phyloP scores from a whole-genome alignment of 1,140 invertebrate genomes.

The Lordiphosa mommai region DNA sequence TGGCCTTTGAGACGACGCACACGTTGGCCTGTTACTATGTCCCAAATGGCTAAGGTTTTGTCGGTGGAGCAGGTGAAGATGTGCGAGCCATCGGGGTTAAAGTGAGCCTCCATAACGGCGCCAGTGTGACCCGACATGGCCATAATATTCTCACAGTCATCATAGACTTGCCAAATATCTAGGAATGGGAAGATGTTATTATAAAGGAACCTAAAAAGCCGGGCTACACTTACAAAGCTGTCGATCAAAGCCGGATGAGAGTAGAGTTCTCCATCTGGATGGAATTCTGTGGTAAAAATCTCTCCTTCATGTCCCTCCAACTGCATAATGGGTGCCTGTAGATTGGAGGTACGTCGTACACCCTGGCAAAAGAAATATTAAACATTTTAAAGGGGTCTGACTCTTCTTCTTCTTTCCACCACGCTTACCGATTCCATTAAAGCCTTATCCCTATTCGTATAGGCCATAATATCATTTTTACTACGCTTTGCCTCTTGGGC shows the following conservation, averaged over 20 bases:
- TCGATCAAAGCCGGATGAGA: constrained; percentile 97
- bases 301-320: constrained; percentile 98
- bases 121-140: constrained; percentile 96
- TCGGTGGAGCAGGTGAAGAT: constrained; percentile 97
- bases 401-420: constrained; percentile 21
- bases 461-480: constrained; percentile 82
- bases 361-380: constrained; percentile 40
- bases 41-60: constrained; percentile 97
- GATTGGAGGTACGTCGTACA: constrained; percentile 91
- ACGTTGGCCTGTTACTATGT: constrained; percentile 91
- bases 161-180: constrained; percentile 99
- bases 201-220: not conserved
- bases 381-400: not conserved
- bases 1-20: constrained; percentile 97
- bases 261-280: constrained; percentile 97
- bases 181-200: constrained; percentile 51
- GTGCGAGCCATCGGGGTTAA: constrained; percentile 94
- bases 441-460: constrained; percentile 73
- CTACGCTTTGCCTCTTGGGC: constrained; percentile 84
- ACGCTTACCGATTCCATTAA: constrained; percentile 72
- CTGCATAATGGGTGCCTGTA: constrained; percentile 97
- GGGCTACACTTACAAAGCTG: constrained; percentile 91
- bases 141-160: constrained; percentile 98
- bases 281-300: constrained; percentile 95
- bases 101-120: constrained; percentile 97